phyloP scores from a whole-genome alignment of 2,797 vertebrate species.

The Brachyalestes nurse region DNA sequence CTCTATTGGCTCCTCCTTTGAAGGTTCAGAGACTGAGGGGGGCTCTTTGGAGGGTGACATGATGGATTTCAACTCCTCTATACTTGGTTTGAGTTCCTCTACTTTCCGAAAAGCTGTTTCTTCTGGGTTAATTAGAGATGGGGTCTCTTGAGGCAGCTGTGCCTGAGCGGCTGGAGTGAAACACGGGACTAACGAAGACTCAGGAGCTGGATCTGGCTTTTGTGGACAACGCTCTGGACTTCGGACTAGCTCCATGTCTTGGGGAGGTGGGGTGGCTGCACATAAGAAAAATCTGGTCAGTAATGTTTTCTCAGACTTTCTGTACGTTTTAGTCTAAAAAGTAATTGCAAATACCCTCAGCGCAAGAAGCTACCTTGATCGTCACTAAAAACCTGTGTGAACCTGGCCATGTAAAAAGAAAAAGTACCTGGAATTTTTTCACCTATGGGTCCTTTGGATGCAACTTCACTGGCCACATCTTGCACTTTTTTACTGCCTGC shows the following conservation, averaged over 20 bases:
- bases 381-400: background rate
- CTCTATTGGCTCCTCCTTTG: conserved; percentile 77
- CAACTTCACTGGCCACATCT: conserved; percentile 56
- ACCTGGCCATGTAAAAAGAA: background rate
- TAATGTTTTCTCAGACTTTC: conserved; percentile 7
- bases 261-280: conserved; percentile 38
- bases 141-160: conserved; percentile 63
- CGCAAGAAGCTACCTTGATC: background rate
- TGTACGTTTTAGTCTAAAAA: too few relatives aligned
- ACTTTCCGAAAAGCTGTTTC: conserved; percentile 66
- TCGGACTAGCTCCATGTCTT: conserved; percentile 40
- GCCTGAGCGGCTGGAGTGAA: conserved; percentile 49
- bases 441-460: conserved; percentile 52
- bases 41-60: conserved; percentile 81
- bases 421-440: conserved; percentile 48
- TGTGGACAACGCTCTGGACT: conserved; percentile 61
- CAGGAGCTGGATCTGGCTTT: conserved; percentile 42
- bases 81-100: conserved; percentile 69
- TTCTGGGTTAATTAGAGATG: conserved; percentile 68
- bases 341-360: background rate
- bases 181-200: conserved; percentile 56
- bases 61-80: conserved; percentile 78
- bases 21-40: conserved; percentile 70
- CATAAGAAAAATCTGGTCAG: conserved; percentile 11
- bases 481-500: conserved; percentile 34